Conservation (phyloP, 2,113 vertebrate species). For the Xiphorhynchus elegans region DNA sequence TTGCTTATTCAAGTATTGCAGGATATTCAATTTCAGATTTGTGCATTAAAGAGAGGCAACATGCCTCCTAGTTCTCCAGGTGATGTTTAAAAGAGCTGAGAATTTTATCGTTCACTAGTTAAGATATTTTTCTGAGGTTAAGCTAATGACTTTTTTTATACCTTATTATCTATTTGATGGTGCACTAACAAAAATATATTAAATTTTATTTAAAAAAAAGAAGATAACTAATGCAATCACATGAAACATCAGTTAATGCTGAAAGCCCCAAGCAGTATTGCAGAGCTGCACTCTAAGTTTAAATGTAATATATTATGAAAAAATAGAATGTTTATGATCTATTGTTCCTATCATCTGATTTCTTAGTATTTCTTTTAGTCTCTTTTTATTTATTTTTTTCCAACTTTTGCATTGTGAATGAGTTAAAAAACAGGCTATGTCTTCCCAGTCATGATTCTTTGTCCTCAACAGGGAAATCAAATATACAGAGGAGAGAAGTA, state of each 20-base stretch:
- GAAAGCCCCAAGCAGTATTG: neutral
- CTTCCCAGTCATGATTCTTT: neutral
- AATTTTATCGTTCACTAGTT: slow-evolving; percentile 69
- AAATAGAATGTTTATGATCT: neutral
- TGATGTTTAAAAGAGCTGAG: slow-evolving; percentile 56
- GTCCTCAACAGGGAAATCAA: neutral
- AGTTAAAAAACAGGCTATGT: neutral
- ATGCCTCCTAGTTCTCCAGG: slow-evolving; percentile 57
- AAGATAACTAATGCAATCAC: slow-evolving; percentile 7
- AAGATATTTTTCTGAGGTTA: slow-evolving; percentile 65
- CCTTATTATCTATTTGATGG: slow-evolving; percentile 65
- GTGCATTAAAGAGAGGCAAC: slow-evolving; percentile 54
- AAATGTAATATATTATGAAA: neutral
- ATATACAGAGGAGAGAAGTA: neutral
- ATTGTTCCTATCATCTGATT: neutral
- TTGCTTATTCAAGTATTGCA: slow-evolving; percentile 73
- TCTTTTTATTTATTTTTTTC: neutral
- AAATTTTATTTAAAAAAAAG: neutral
- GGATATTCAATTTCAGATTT: slow-evolving; percentile 66
- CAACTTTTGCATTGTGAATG: neutral
- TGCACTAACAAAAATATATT: slow-evolving; percentile 63
- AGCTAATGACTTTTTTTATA: slow-evolving; percentile 68
- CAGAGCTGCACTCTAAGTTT: neutral
- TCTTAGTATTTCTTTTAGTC: neutral
- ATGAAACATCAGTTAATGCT: slow-evolving; percentile 31